Evolutionary conservation across 2,113 vertebrate species (phyloP).

Genomic region (Butorides virescens): DNA sequence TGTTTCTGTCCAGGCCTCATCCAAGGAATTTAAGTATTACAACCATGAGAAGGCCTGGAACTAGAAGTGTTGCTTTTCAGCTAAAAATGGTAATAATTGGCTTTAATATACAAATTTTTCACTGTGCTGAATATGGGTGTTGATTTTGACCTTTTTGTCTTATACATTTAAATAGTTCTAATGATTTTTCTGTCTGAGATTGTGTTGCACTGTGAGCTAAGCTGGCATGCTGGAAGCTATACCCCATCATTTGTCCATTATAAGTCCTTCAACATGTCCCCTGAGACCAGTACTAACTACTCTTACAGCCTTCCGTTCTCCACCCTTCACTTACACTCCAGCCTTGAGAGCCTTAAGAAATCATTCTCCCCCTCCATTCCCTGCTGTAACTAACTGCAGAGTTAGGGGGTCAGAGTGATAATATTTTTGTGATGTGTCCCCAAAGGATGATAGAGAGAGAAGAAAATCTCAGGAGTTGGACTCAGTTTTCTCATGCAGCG

Average conservation of each 20-base stretch:
- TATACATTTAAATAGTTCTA: not conserved
- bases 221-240: not conserved
- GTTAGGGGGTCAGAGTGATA: not conserved
- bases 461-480: not conserved
- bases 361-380: not conserved
- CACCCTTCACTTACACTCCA: not conserved
- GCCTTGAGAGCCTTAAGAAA: not conserved
- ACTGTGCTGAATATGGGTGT: not conserved
- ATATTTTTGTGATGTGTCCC: not conserved
- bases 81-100: conserved; percentile 62
- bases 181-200: not conserved
- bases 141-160: not conserved
- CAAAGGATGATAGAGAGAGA: not conserved
- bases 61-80: conserved; percentile 25
- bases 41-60: conserved; percentile 70
- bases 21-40: conserved; percentile 38
- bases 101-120: not conserved
- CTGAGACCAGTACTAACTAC: not conserved
- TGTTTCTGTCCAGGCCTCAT: conserved; percentile 46
- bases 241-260: not conserved
- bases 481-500: not conserved
- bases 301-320: not conserved
- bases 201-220: not conserved
- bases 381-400: not conserved
- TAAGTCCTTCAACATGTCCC: not conserved